Percentiles rank a stretch among this genome's conserved stretches.
phyloP scores from a whole-genome alignment of 2,888 invertebrate species.

The Stenolophus ochropezus region DNA sequence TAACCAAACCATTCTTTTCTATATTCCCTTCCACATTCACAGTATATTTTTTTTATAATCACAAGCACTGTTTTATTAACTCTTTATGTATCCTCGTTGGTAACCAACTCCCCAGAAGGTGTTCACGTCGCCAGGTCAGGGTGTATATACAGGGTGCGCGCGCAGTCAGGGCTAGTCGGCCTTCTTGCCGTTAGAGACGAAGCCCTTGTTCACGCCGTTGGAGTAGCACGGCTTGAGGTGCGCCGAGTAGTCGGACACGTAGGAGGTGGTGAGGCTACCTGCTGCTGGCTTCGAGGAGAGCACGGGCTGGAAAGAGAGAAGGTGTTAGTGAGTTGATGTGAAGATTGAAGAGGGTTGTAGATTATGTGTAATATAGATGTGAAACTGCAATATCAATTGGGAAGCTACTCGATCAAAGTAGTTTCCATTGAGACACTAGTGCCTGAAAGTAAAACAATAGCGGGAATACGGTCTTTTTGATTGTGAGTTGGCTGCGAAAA shows the following conservation, averaged over 20 bases:
- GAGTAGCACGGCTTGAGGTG: slow-evolving; percentile 79
- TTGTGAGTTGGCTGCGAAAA: no score
- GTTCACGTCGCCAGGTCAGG: not conserved
- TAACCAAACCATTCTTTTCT: no score
- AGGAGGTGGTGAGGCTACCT: slow-evolving; percentile 70
- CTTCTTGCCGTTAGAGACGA: slow-evolving; percentile 71
- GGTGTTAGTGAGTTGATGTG: not conserved
- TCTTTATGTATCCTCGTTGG: not conserved
- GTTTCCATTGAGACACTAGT: no score
- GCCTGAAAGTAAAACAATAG: no score
- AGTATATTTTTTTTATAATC: no score
- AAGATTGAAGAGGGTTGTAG: not conserved
- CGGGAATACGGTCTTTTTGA: no score
- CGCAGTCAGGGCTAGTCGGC: slow-evolving; percentile 62
- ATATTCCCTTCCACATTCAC: no score
- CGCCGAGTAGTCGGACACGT: slow-evolving; percentile 76
- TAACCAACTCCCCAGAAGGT: not conserved
- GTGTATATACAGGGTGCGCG: not conserved
- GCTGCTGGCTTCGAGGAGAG: slow-evolving; percentile 66
- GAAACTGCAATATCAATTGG: not conserved
- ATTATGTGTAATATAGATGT: not conserved
- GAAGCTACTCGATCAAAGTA: no score
- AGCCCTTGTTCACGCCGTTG: slow-evolving; percentile 79
- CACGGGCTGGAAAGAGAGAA: slow-evolving; percentile 49
- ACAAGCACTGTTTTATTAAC: no score